Evolutionary conservation across 2,888 invertebrate genomes (phyloP), one percentile per base, ranked within the genome.

Genomic region (Polydrusus pterygomalis): DNA sequence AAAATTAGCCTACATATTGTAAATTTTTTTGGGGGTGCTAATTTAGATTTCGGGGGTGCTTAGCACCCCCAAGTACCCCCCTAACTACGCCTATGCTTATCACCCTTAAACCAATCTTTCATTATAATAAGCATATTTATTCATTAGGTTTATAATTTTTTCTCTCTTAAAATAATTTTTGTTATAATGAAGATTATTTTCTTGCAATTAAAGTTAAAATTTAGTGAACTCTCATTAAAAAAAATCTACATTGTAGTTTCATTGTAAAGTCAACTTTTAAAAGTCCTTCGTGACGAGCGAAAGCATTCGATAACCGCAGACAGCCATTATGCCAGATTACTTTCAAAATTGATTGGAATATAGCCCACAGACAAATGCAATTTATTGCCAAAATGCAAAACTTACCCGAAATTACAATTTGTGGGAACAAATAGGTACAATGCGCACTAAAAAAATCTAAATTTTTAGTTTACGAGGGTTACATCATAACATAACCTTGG

Each of bases 271-370:
- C 34, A 51, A 17, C 25, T 20, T 70, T 70, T 49, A 38, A 34
- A 62, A 38, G 56, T 25, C 47, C 6, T 58, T 63, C 62, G 70
- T 70, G 63, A 63, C 45, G 8, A 17, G 8, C n/a, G 30, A 47
- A 49, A 64, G 43, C 49, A 64, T 30, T 64, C 49, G 64, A 64
- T 64, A 64, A 64, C 64, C 64, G 64, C 64, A 64, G 64, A 64
- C 64, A 47, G 64, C 49, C 64, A 30, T 64, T 64, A 64, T 49
- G 64, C 34, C 64, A 64, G 34, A 30, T 43, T 63, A 63, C 30
- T 17, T 64, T 25, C 47, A 47, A 64, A 64, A 64, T 47, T 30
- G 40, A 64, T 40, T 64, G 25, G 30, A 49, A 49, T 30, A 49
- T 17, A 49, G 47, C 64, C 64, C 34, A 49, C 49, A 64, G 64